These are phyloP conservation scores for Oppia nitens DNA, from an alignment of 1,140 invertebrate species.

Conservation along the genomic window DNA sequence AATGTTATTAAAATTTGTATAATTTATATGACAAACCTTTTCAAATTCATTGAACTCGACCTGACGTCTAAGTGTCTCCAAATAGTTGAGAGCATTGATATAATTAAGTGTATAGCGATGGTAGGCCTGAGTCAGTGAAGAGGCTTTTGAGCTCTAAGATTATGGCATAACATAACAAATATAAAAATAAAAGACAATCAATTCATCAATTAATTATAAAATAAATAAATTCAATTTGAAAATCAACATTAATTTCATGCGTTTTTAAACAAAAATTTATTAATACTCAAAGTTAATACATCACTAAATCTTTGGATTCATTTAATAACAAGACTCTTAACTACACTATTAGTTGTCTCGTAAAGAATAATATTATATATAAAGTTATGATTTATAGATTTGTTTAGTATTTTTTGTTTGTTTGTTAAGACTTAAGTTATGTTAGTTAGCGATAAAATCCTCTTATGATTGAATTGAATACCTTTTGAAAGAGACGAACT, in stretches of 20 bases:
- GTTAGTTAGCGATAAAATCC: not conserved
- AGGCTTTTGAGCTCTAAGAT: slow-evolving; percentile 30
- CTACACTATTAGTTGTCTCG: too few relatives aligned
- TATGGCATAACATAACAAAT: not conserved
- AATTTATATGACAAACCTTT: slow-evolving; percentile 38
- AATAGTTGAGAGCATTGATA: slow-evolving; percentile 41
- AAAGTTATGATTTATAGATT: too few relatives aligned
- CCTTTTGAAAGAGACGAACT: slow-evolving; percentile 42
- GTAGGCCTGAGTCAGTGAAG: slow-evolving; percentile 36
- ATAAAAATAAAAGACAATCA: too few relatives aligned
- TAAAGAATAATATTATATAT: too few relatives aligned
- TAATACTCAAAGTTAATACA: not conserved
- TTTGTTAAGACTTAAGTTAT: too few relatives aligned
- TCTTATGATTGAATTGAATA: slow-evolving; percentile 22
- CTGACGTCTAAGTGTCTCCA: slow-evolving; percentile 39
- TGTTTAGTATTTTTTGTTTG: too few relatives aligned
- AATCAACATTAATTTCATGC: not conserved
- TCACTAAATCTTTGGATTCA: not conserved
- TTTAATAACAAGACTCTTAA: too few relatives aligned
- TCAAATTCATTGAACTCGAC: slow-evolving; percentile 43
- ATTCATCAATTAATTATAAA: too few relatives aligned
- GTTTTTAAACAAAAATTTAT: not conserved
- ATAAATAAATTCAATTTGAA: not conserved
- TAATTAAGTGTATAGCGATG: slow-evolving; percentile 45
- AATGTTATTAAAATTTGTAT: too few relatives aligned